These are phyloP conservation scores for Mamestra brassicae DNA, from an alignment of 2,888 invertebrate species.

Conservation along the genomic window DNA sequence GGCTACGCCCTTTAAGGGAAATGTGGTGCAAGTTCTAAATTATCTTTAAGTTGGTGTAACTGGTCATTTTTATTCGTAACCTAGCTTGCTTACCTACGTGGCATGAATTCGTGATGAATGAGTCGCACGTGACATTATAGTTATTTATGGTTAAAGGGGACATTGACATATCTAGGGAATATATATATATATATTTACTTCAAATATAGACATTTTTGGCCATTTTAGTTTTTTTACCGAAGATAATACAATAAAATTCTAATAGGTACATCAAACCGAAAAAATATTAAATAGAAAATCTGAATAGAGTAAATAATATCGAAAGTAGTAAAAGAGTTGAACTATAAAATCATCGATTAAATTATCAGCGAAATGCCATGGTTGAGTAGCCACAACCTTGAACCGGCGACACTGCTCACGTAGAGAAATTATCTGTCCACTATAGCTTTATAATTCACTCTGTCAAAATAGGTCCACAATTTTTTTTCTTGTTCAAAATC, in stretches of 20 bases:
- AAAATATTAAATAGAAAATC: slow-evolving; percentile 14
- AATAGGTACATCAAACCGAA: neutral
- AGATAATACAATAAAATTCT: no score
- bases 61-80: neutral
- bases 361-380: slow-evolving; percentile 59
- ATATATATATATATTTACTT: no score
- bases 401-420: slow-evolving; percentile 62
- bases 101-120: neutral
- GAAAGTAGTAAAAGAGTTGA: slow-evolving; percentile 36
- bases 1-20: neutral
- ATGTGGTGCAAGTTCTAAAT: slow-evolving; percentile 2
- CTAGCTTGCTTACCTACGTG: neutral
- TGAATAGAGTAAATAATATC: slow-evolving; percentile 6
- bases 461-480: slow-evolving; percentile 34
- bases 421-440: slow-evolving; percentile 56
- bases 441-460: slow-evolving; percentile 38
- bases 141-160: no score
- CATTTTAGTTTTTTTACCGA: no score
- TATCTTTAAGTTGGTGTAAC: neutral
- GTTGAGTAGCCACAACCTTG: slow-evolving; percentile 72
- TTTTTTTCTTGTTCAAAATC: slow-evolving; percentile 28
- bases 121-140: neutral
- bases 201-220: no score
- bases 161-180: no score
- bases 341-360: slow-evolving; percentile 27